Base-by-base conservation (phyloP, 2,797 vertebrate genomes). In the Bovichtus variegatus region DNA sequence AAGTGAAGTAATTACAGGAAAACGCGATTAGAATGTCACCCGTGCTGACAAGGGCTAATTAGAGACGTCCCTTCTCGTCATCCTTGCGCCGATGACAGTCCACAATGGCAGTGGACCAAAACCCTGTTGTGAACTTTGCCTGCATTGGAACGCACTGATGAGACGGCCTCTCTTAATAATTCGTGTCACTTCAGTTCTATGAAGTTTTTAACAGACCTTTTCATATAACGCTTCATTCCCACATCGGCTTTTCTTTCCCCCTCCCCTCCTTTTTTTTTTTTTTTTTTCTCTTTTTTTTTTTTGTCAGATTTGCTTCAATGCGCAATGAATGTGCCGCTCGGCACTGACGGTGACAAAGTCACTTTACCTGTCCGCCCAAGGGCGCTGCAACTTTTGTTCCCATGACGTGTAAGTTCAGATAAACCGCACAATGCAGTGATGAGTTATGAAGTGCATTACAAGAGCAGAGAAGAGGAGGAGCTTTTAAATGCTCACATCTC, bases 21-120 rank as follows among this genome's bases (percentile, higher is more conserved):
- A 89, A 91, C 90, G 87, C 94, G 94, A 96, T 95, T 94, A 93
- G 89, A 91, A 92, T 94, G 94, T 95, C 93, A 94, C 92, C 88
- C 80, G 71, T 9, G 84, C 84, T 93, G 94, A 93, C 92, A 90
- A 46, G 87, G 89, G 87, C 91, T 95, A 95, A 95, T 95, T 95
- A 95, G 87, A 84, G 85, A 85, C 78, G 92, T 92, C 94, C 90
- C 82, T 80, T 85, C 92, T 91, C 79, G 76, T 93, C 92, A 86
- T 89, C 79, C 64, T 9, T 84, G 79, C 85, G 83, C 74, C 69
- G 50, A 64, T 81, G 92, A 92, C 86, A 81, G 89, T 74, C 87
- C 85, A 47, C 90, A 90, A 93, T 82, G 84, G 90, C 83, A 67
- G 64, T 87, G 81, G 89, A 87, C 82, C 89, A 65, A 86, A 93